These are phyloP conservation scores for Cygnus olor DNA, from an alignment of 2,797 vertebrate species.

Conservation along the genomic window DNA sequence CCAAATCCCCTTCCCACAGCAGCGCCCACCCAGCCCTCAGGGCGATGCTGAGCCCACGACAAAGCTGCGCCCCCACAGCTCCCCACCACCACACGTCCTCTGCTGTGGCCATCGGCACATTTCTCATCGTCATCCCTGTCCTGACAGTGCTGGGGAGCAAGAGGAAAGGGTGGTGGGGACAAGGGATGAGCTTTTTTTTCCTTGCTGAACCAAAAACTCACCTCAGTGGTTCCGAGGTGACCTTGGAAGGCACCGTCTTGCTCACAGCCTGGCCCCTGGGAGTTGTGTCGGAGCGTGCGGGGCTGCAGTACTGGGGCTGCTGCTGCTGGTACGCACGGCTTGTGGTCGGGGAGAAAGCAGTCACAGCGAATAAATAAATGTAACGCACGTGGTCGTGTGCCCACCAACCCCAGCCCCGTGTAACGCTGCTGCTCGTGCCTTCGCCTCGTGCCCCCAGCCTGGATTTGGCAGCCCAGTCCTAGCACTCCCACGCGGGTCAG, in stretches of 20 bases:
- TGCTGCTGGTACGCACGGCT: no score
- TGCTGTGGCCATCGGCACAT: neutral
- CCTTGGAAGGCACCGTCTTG: neutral
- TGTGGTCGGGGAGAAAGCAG: neutral
- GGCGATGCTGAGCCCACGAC: rapidly evolving
- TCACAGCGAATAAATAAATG: neutral
- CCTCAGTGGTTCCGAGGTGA: neutral
- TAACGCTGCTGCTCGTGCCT: no score
- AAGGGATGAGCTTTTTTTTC: neutral
- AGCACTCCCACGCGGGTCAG: neutral
- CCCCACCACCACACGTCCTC: neutral
- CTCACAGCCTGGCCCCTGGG: neutral
- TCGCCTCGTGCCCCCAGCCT: rapidly evolving
- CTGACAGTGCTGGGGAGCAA: neutral
- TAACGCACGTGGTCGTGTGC: no score
- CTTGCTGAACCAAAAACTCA: neutral
- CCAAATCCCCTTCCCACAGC: neutral
- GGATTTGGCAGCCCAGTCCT: neutral
- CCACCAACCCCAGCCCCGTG: no score
- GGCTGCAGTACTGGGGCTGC: no score
- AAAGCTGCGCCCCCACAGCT: neutral
- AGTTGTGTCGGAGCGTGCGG: no score
- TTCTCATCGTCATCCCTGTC: neutral
- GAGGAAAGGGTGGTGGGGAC: no score
- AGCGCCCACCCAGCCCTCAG: neutral